A percentile compares a stretch with the other conserved stretches of the same genome.
phyloP scores from a whole-genome alignment of 64 coral and sea anemone genomes.

The Stichodactyla helianthus region DNA sequence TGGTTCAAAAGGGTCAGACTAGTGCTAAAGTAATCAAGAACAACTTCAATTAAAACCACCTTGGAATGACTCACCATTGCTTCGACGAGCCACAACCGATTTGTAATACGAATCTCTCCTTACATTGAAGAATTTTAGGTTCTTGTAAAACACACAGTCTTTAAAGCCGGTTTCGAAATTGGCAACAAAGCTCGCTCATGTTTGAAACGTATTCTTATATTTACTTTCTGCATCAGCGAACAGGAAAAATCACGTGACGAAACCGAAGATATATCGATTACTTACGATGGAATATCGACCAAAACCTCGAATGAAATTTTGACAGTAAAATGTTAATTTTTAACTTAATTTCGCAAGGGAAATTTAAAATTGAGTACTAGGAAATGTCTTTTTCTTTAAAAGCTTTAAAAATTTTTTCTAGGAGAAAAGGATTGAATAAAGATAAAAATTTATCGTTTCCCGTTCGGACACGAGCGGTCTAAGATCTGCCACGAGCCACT shows the following conservation, averaged over 20 bases:
- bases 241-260: conserved; percentile 19
- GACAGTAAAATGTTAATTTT: neutral
- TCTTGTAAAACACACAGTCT: neutral
- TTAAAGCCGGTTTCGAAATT: conserved; percentile 1
- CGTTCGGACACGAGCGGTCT: neutral
- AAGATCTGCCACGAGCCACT: neutral
- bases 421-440: neutral
- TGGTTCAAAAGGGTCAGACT: conserved; percentile 5
- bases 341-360: neutral
- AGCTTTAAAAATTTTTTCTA: neutral
- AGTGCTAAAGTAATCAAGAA: conserved; percentile 20
- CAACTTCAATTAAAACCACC: neutral
- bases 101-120: neutral
- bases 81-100: neutral
- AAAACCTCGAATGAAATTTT: neutral
- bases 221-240: conserved; percentile 32
- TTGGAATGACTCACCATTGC: conserved; percentile 3
- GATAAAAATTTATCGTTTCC: neutral
- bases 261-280: neutral
- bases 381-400: neutral
- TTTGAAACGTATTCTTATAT: conserved; percentile 18
- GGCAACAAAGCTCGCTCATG: neutral
- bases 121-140: neutral
- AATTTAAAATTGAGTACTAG: neutral
- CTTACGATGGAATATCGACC: neutral